These are phyloP conservation scores for Halichoeres trimaculatus DNA, from an alignment of 2,113 vertebrate genomes.

Conservation along the genomic window DNA sequence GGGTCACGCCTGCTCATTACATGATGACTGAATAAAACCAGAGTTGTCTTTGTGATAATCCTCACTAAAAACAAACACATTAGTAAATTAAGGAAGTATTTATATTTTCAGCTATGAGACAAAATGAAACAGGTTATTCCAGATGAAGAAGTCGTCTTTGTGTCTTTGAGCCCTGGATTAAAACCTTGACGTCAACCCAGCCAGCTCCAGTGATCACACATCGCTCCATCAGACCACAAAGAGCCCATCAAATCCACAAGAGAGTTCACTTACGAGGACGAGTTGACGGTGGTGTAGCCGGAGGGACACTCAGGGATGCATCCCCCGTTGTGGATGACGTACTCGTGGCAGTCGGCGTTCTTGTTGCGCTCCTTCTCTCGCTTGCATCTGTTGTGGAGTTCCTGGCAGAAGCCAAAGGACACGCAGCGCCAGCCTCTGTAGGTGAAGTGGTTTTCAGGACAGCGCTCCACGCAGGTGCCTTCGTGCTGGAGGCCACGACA, in stretches of 20 bases:
- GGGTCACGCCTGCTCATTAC: neutral
- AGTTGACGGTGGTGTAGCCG: conserved; percentile 91
- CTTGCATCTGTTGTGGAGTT: conserved; percentile 89
- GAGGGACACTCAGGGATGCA: conserved; percentile 94
- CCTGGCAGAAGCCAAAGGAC: conserved; percentile 90
- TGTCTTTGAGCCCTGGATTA: neutral
- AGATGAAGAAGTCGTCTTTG: neutral
- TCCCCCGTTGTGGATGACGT: conserved; percentile 91
- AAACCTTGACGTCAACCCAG: neutral
- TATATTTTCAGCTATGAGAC: neutral
- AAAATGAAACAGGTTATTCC: neutral
- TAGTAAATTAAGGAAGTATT: neutral
- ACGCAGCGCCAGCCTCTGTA: conserved; percentile 95
- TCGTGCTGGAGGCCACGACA: conserved; percentile 89
- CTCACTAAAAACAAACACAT: neutral
- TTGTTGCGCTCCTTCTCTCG: conserved; percentile 74
- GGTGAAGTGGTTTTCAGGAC: conserved; percentile 86
- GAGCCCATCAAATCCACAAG: conserved; percentile 16
- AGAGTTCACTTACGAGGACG: conserved; percentile 89
- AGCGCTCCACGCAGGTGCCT: conserved; percentile 86
- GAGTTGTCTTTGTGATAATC: neutral
- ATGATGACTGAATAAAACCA: neutral
- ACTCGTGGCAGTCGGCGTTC: conserved; percentile 83
- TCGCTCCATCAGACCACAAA: conserved; percentile 9
- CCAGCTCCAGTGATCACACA: conserved; percentile 27